Evolutionary conservation across 2,113 vertebrate species (phyloP), one percentile per base, ranked within the genome.

Genomic region (Aphelocoma coerulescens): DNA sequence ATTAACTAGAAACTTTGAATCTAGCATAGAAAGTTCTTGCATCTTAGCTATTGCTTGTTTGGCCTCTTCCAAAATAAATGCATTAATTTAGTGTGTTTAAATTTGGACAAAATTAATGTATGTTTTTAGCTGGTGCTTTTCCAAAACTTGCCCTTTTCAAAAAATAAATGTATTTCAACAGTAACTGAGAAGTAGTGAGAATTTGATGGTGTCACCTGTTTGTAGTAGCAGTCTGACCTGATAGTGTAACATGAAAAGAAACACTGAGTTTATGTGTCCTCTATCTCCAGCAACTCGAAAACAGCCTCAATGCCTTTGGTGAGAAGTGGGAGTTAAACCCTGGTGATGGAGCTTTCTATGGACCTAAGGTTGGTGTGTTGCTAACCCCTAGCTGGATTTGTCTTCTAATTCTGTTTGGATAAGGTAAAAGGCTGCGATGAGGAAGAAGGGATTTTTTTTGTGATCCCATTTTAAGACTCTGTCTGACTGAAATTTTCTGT

Each of bases 281-380:
- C 95, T 96, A 37, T 91, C 68, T 88, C 91, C 93, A 99, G 99
- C 99, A 99, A 99, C 99, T 99, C 15, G 99, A 99, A 97, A 99
- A 98, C 96, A 99, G 99, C 96, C 97, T 99, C 83, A 99, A 98
- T 95, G 98, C 99, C 57, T 99, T 99, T 86, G 99, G 99, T 55
- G 98, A 99, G 96, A 99, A 99, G 88, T 99, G 99, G 99, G 97
- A 99, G 74, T 97, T 99, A 85, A 99, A 99, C 94, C 99, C 99
- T 11, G 99, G 99, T 1, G 99, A 99, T 88, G 99, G 99, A 75
- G 99, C 99, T 61, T 99, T 99, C 96, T 99, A 99, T 72, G 99
- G 99, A 86, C 99, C 99, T 66, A 99, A 99, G 99, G 99, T 99
- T 90, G 98, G 98, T 97, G 51, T 46, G 23, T 49, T 93, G 41